These are phyloP conservation scores for Aurelia aurita complex sp. Pacific DNA, from an alignment of 30 jellyfish, hydroid and myxozoan species.

Conservation along the genomic window DNA sequence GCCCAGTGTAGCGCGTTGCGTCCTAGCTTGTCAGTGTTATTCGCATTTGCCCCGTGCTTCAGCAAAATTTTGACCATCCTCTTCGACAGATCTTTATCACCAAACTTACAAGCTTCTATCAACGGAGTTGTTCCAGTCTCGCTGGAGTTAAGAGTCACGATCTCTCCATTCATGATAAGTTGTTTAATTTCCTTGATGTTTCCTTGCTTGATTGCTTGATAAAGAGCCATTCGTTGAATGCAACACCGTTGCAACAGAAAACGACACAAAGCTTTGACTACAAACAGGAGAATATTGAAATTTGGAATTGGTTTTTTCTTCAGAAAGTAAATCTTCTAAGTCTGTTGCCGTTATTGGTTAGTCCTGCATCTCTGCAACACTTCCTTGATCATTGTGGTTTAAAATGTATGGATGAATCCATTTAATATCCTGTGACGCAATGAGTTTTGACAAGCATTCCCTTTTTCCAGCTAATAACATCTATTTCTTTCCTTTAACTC, in stretches of 20 bases:
- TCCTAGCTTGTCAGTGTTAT: constrained; percentile 47
- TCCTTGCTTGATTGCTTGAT: constrained; percentile 63
- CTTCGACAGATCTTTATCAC: constrained; percentile 47
- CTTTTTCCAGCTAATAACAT: no score
- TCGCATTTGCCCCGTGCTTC: constrained; percentile 55
- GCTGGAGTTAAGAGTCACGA: constrained; percentile 9
- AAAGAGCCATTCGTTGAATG: constrained; percentile 15
- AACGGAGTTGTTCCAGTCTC: constrained; percentile 61
- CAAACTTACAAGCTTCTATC: constrained; percentile 67
- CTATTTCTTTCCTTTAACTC: no score
- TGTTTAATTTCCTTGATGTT: constrained; percentile 40
- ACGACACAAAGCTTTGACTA: neutral
- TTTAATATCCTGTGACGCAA: no score
- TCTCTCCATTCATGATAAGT: constrained; percentile 33
- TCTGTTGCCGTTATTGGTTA: no score
- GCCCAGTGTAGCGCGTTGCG: constrained; percentile 72
- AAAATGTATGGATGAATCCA: no score
- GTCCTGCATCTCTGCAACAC: no score
- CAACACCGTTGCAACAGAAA: no score
- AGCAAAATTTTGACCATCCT: constrained; percentile 50
- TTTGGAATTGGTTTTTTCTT: no score
- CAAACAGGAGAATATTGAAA: no score
- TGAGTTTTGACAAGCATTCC: no score
- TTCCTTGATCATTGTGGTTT: no score
- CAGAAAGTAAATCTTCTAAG: no score